phyloP scores from a whole-genome alignment of 2,797 vertebrate genomes.

The Halcyon badia region DNA sequence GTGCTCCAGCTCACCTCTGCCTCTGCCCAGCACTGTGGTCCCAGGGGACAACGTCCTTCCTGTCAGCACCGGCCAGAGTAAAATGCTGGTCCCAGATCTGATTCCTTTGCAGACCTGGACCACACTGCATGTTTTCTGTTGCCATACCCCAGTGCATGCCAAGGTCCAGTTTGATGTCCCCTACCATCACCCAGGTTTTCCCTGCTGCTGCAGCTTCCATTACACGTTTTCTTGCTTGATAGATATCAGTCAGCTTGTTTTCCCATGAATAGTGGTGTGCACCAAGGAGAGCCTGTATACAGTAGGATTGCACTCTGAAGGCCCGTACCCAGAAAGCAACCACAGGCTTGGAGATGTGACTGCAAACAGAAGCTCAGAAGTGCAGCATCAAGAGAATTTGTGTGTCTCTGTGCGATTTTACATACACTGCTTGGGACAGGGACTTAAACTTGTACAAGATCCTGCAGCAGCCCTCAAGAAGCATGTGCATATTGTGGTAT shows the following conservation, averaged over 20 bases:
- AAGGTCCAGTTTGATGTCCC: background rate
- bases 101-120: background rate
- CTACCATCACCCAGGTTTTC: background rate
- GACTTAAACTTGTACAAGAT: background rate
- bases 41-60: background rate
- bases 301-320: background rate
- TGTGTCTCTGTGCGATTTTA: background rate
- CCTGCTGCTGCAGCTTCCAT: background rate
- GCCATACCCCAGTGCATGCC: background rate
- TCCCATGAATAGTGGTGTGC: background rate
- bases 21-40: background rate
- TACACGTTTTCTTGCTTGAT: background rate
- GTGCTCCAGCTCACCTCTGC: background rate
- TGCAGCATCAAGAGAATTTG: background rate
- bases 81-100: background rate
- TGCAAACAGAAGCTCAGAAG: background rate
- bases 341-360: background rate
- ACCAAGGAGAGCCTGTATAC: background rate
- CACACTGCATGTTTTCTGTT: background rate
- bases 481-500: background rate
- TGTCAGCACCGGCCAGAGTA: background rate
- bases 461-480: background rate
- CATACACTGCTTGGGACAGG: rapidly evolving
- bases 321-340: background rate
- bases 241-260: background rate